Conservation (phyloP, 2,797 vertebrate genomes). For the Lophotriccus pileatus region DNA sequence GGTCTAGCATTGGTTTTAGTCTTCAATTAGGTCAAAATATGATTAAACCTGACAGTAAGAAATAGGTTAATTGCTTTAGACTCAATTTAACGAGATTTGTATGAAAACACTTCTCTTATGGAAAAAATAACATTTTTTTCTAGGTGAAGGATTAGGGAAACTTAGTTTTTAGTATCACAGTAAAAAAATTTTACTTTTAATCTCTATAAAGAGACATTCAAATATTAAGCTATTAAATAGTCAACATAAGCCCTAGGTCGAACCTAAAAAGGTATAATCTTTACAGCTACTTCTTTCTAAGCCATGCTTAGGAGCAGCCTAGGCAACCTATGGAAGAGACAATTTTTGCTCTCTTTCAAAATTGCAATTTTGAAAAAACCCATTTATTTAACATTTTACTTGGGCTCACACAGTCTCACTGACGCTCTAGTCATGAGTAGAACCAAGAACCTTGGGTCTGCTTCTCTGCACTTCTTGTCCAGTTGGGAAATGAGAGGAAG, state of each 20-base stretch:
- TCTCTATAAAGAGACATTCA: not conserved
- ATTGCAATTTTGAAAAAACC: not conserved
- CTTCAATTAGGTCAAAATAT: conserved; percentile 46
- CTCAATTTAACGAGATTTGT: conserved; percentile 17
- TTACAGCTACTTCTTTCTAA: not conserved
- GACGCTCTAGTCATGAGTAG: not conserved
- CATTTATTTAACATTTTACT: not conserved
- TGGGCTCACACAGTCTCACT: not conserved
- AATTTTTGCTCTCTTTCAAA: not conserved
- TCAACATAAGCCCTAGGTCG: not conserved
- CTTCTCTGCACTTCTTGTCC: not conserved
- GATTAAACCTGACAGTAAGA: conserved; percentile 17
- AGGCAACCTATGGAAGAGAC: not conserved
- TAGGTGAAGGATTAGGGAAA: not conserved
- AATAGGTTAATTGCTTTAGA: conserved; percentile 68
- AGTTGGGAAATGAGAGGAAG: not conserved
- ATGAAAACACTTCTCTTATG: not conserved
- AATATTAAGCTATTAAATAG: not conserved
- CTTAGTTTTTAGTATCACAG: not conserved
- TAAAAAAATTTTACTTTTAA: not conserved
- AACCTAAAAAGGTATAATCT: not conserved
- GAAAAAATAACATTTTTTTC: not conserved
- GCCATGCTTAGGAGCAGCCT: not conserved
- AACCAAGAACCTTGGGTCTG: not conserved
- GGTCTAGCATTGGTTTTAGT: not conserved